Evolutionary conservation across 1,140 invertebrate genomes (phyloP), one percentile per base, ranked within the genome.

Genomic region (Daktulosphaira vitifoliae): DNA sequence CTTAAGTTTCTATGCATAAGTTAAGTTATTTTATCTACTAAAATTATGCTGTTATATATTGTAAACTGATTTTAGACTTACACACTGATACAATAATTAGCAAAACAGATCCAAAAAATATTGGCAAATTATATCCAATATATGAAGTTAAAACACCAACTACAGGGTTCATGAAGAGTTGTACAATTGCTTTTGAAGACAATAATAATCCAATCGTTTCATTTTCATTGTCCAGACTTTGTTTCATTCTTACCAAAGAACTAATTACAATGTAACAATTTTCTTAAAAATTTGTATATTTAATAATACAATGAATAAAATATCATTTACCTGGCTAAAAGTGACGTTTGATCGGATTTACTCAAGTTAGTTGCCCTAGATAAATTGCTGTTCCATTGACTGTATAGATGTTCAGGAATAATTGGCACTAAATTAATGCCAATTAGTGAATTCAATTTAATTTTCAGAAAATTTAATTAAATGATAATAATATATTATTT

Each of bases 161-260:
- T 39, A 89, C 79, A 3, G 90, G 89, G 76, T 92, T 94, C 69
- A 86, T 80, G 65, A 89, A 74, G 67, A 94, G 79, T 78, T 95
- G 91, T 8, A 93, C 83, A 38, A 93, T 76, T 26, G 91, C 89
- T 78, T 93, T 92, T 25, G 88, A 89, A 39, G 90, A 89, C 67
- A 93, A 80, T 67, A 95, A 76, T 15, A 91, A 74, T 18, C 90
- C 90, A 29, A 93, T 82, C 70, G 83, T 78, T 6, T 84, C 83
- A 73, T 90, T 70, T 67, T 72, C 70, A 15, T 69, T 69, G 9
- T 62, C 52, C 11, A 71, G 25, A 4, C 48, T 64, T 56, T 68
- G 67, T 59, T 69, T 56, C 39, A 62, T 65, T 44, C 48, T 22
- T 15, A 38, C 20, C n/a, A 50, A 44, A 7, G 66, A 26, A 22